A percentile compares a stretch with the other conserved stretches of the same genome.
Evolutionary conservation across 2,113 vertebrate genomes (phyloP).

Genomic region (Lichenostomus cassidix): DNA sequence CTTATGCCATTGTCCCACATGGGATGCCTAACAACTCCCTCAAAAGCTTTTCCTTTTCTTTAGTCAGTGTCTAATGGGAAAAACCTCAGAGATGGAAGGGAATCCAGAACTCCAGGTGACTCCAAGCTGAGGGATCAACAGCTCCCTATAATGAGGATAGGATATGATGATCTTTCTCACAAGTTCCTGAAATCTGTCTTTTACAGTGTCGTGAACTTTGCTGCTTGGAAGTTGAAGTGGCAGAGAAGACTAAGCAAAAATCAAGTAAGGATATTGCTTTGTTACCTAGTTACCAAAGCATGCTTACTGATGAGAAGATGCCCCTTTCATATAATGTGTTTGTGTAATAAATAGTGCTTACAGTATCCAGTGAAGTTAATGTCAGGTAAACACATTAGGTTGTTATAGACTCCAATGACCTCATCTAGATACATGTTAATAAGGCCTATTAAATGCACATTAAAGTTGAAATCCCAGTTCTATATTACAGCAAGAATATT

Average conservation of each 20-base stretch:
- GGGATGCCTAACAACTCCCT: background rate
- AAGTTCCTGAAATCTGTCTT: background rate
- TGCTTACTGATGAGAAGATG: background rate
- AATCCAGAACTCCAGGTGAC: background rate
- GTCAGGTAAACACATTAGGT: background rate
- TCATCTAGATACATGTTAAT: background rate
- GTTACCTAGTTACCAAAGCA: background rate
- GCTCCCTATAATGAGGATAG: accelerated
- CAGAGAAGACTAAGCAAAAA: constrained; percentile 56
- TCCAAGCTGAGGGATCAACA: background rate
- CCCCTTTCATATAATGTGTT: background rate
- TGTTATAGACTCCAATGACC: background rate
- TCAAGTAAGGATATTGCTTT: constrained; percentile 50
- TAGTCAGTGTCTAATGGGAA: background rate
- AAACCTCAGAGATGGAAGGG: background rate
- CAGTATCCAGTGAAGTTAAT: background rate
- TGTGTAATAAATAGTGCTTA: background rate
- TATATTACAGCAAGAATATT: background rate
- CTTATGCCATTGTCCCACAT: background rate
- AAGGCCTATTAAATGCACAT: background rate
- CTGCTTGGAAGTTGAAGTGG: constrained; percentile 71
- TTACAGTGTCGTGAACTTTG: constrained; percentile 76
- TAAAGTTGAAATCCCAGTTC: background rate
- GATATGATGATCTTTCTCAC: background rate
- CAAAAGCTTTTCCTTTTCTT: background rate